These are phyloP conservation scores for Mus caroli DNA, from an alignment of 2,797 vertebrate genomes.

Conservation along the genomic window DNA sequence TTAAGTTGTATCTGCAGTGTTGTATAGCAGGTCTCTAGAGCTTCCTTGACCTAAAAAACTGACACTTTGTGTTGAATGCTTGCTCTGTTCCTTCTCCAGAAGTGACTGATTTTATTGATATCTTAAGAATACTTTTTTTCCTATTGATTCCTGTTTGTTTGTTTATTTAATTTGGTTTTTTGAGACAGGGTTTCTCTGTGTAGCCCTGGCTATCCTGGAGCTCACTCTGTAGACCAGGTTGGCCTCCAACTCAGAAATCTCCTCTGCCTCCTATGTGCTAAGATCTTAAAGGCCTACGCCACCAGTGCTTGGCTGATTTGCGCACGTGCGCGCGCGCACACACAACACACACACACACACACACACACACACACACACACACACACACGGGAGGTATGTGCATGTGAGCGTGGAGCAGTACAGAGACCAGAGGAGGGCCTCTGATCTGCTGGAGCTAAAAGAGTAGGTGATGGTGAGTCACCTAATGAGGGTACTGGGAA, in stretches of 20 bases:
- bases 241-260: no score
- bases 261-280: no score
- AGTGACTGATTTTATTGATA: slow-evolving; percentile 37
- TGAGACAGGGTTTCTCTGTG: no score
- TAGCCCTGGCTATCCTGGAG: no score
- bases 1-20: neutral
- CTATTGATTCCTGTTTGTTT: neutral
- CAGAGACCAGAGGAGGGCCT: neutral
- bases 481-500: neutral
- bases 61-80: neutral
- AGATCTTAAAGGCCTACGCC: no score
- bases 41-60: neutral
- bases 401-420: neutral
- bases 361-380: no score
- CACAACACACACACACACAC: no score
- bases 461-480: neutral
- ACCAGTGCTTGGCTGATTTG: no score
- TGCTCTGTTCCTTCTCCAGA: neutral
- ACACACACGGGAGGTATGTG: neutral
- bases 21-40: neutral
- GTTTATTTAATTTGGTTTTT: neutral
- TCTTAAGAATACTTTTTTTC: slow-evolving; percentile 26
- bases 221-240: no score
- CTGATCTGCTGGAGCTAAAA: no score
- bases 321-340: no score